Evolutionary conservation across 2,888 invertebrate species (phyloP), one percentile per base, ranked within the genome.

Genomic region (Luffia ferchaultella): DNA sequence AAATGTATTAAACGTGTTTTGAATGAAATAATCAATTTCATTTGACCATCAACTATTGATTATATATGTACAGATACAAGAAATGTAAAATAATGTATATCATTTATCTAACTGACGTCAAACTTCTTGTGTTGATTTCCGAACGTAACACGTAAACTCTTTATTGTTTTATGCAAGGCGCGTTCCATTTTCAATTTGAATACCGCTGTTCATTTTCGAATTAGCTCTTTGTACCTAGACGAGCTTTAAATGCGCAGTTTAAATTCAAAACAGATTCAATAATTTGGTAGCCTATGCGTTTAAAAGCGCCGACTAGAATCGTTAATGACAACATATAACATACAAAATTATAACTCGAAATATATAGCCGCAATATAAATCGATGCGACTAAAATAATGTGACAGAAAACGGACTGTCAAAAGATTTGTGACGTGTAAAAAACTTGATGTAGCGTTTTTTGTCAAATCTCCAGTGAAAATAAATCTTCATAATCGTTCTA

Each of bases 151-250:
- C n/a, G n/a, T n/a, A n/a, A n/a, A n/a, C n/a, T n/a, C n/a, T 70
- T 67, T 73, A 74, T 77, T 74, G 76, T 76, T 72, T 76, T 70
- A 82, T 82, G 79, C 82, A 66, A 59, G 54, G 57, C 76, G 77
- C 82, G 82, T 80, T 66, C 70, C 73, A 72, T 73, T 78, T 79
- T 76, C 77, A 80, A 82, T 82, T 80, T 79, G 75, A 82, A 80
- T 76, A 78, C 73, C 74, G 75, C 72, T 73, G 76, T 76, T 78
- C 76, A 76, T 79, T 79, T 77, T 76, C 72, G 71, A 72, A 76
- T 76, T 70, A 73, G 72, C 73, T 73, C 73, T 74, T 71, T 74
- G 77, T 77, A 74, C 76, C 76, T 77, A 75, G 76, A 73, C 71
- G 73, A 66, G 68, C 68, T 67, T 72, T 78, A 80, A 82, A 80